These are phyloP conservation scores for Serilophus lunatus DNA, from an alignment of 2,113 vertebrate genomes.

Conservation along the genomic window DNA sequence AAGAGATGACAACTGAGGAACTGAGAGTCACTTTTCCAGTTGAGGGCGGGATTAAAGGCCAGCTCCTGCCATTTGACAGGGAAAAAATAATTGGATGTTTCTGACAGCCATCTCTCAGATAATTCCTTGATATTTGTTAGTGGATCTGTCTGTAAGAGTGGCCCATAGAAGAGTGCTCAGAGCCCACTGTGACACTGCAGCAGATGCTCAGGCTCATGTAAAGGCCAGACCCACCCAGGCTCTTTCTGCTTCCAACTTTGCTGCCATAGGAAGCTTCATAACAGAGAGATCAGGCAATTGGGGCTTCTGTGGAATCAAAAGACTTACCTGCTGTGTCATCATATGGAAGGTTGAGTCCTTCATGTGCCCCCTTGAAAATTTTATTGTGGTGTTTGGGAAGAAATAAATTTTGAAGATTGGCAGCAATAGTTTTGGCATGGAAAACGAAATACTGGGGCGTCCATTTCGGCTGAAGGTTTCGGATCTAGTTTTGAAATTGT, in stretches of 20 bases:
- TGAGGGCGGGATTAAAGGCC: background rate
- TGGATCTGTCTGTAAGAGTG: background rate
- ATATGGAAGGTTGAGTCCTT: background rate
- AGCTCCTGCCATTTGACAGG: background rate
- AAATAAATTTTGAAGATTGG: background rate
- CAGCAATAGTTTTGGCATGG: background rate
- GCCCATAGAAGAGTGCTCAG: background rate
- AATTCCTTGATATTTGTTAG: constrained; percentile 19
- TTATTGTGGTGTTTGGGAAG: background rate
- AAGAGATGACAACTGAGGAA: background rate
- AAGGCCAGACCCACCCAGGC: background rate
- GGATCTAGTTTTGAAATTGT: background rate
- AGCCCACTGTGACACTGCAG: rapidly evolving
- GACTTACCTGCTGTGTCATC: background rate
- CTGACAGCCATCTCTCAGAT: background rate
- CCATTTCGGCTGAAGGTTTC: background rate
- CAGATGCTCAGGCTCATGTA: background rate
- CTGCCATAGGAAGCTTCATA: background rate
- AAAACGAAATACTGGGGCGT: background rate
- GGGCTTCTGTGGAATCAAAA: background rate
- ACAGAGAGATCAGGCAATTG: background rate
- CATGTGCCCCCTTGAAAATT: background rate
- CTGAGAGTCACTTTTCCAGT: background rate
- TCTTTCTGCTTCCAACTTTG: background rate
- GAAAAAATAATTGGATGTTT: background rate